Evolutionary conservation across 2,797 vertebrate species (phyloP).

Genomic region (Euphonia xanthogaster): DNA sequence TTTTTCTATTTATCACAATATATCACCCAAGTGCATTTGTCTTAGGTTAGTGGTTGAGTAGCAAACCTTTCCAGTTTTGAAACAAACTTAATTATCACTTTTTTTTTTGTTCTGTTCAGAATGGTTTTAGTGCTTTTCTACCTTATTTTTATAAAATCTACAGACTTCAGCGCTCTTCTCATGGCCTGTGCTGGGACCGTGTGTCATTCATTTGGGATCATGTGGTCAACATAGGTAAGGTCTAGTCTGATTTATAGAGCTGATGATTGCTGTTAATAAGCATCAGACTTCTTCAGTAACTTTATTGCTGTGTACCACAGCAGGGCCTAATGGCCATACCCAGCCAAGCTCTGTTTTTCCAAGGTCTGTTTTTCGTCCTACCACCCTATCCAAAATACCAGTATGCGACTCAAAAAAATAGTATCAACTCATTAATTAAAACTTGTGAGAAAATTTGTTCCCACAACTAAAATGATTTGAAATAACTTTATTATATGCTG

Average conservation of each 20-base stretch:
- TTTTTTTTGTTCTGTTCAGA: not conserved
- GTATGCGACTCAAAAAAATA: not conserved
- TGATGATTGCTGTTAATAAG: slow-evolving; percentile 7
- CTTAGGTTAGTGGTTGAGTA: not conserved
- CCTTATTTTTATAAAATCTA: not conserved
- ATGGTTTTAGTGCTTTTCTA: not conserved
- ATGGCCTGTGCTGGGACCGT: not conserved
- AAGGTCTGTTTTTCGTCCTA: not conserved
- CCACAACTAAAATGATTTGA: not conserved
- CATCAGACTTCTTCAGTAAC: not conserved
- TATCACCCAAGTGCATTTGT: not conserved
- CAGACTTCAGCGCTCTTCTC: not conserved
- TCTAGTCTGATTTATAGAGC: slow-evolving; percentile 7
- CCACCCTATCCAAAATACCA: not conserved
- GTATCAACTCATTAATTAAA: not conserved
- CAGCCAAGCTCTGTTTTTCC: not conserved
- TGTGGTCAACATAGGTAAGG: not conserved
- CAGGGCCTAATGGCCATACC: not conserved
- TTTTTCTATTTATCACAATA: not conserved
- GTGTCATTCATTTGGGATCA: not conserved
- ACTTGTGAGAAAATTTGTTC: not conserved
- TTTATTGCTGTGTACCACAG: not conserved
- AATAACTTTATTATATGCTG: not conserved
- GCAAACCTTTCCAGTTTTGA: not conserved
- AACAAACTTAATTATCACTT: not conserved